Conservation (phyloP, 2,797 vertebrate species). For the Mycteria americana region DNA sequence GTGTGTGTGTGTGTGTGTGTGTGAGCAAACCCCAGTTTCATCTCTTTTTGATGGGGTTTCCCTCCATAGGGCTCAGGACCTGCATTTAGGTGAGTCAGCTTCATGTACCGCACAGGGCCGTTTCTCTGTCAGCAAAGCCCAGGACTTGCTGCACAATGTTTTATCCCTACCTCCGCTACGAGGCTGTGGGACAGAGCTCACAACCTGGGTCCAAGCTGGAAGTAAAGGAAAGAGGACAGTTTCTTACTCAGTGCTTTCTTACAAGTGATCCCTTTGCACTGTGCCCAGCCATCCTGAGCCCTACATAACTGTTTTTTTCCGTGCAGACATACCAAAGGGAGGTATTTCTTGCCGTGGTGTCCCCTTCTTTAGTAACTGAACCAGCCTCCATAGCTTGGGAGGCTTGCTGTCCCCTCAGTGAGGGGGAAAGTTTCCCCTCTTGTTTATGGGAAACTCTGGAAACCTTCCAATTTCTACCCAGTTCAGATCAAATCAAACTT, state of each 20-base stretch:
- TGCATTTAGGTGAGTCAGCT: background rate
- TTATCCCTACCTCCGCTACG: background rate
- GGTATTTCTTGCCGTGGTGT: background rate
- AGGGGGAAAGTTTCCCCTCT: background rate
- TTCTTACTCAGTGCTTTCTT: background rate
- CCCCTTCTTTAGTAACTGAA: background rate
- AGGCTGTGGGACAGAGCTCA: background rate
- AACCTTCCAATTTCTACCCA: background rate
- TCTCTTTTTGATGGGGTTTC: background rate
- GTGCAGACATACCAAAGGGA: background rate
- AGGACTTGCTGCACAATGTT: background rate
- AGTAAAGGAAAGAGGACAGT: background rate
- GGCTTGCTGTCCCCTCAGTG: background rate
- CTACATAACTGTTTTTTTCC: accelerated
- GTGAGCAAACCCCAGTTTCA: background rate
- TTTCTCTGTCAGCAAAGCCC: background rate
- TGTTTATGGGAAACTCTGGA: background rate
- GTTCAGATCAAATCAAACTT: background rate
- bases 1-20: too few relatives aligned
- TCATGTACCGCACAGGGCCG: background rate
- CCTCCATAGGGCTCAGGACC: background rate
- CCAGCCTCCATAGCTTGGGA: background rate
- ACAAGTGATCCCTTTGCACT: accelerated
- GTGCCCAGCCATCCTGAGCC: background rate
- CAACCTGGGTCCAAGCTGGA: background rate